Conservation (phyloP, 1,140 invertebrate species). For the Drosophila nigrodunni region DNA sequence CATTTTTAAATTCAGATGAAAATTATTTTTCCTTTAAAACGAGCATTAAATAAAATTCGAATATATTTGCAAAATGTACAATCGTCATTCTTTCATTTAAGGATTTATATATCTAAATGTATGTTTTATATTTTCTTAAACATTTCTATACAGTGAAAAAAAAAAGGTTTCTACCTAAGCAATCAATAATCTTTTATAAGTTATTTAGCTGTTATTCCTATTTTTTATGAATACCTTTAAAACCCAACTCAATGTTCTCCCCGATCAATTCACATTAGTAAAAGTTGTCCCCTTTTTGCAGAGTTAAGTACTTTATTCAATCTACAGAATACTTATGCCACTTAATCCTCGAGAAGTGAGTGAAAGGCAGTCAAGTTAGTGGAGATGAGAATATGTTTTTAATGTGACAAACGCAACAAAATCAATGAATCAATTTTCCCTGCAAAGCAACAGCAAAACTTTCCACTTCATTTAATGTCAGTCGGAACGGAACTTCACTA, state of each 20-base stretch:
- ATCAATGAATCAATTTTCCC: constrained; percentile 55
- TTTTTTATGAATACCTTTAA: background rate
- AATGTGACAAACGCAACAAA: constrained; percentile 53
- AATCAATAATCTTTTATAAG: background rate
- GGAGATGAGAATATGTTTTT: constrained; percentile 53
- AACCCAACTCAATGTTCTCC: constrained; percentile 1
- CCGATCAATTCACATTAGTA: constrained; percentile 14
- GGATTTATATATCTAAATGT: no score
- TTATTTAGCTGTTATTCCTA: background rate
- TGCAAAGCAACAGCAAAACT: constrained; percentile 37
- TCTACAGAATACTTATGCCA: constrained; percentile 16
- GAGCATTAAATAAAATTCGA: no score
- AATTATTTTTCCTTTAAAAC: no score
- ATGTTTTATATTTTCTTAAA: no score
- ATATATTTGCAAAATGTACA: no score
- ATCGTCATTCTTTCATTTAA: no score
- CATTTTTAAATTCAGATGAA: no score
- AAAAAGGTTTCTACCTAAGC: background rate
- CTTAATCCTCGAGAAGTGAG: constrained; percentile 23
- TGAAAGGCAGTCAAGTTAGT: constrained; percentile 14
- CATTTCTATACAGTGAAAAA: background rate
- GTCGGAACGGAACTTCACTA: constrained; percentile 22
- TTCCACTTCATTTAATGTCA: constrained; percentile 65
- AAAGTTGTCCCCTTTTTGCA: constrained; percentile 5
- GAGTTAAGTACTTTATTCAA: constrained; percentile 16